phyloP scores from a whole-genome alignment of 2,797 vertebrate species.

The Falco columbarius region DNA sequence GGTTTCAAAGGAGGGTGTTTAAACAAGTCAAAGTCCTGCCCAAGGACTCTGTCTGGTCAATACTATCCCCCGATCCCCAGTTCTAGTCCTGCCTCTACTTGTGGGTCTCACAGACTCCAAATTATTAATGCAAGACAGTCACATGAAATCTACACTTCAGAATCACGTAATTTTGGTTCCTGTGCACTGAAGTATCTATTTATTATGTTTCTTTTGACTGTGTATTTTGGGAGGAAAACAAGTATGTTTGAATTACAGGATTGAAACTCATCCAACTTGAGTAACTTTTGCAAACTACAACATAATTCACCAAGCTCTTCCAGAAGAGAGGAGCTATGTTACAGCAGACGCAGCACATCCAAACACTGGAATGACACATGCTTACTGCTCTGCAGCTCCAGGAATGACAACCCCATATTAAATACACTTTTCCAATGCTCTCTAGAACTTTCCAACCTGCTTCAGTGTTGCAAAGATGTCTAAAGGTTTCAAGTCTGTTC shows the following conservation, averaged over 20 bases:
- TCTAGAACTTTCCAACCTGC: slow-evolving; percentile 2
- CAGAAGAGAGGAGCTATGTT: background rate
- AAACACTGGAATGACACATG: slow-evolving; percentile 14
- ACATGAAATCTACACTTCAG: background rate
- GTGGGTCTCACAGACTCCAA: background rate
- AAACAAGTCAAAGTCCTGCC: background rate
- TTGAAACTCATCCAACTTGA: slow-evolving; percentile 34
- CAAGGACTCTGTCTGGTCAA: background rate
- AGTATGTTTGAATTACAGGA: slow-evolving; percentile 1
- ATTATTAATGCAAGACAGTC: background rate
- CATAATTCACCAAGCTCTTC: slow-evolving; percentile 21
- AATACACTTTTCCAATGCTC: background rate
- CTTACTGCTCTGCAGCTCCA: slow-evolving; percentile 7
- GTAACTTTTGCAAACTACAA: slow-evolving; percentile 20
- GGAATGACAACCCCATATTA: background rate
- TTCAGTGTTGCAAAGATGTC: background rate
- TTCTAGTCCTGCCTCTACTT: background rate
- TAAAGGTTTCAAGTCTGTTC: background rate
- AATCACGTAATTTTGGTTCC: background rate
- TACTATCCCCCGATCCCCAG: background rate
- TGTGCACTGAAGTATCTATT: background rate
- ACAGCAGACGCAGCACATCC: slow-evolving; percentile 13
- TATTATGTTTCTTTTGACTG: background rate
- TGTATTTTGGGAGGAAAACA: background rate
- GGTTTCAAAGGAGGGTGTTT: background rate